A percentile compares a stretch with the other conserved stretches of the same genome.
phyloP scores from a whole-genome alignment of 1,140 invertebrate species.

The Hesperophylax magnus region DNA sequence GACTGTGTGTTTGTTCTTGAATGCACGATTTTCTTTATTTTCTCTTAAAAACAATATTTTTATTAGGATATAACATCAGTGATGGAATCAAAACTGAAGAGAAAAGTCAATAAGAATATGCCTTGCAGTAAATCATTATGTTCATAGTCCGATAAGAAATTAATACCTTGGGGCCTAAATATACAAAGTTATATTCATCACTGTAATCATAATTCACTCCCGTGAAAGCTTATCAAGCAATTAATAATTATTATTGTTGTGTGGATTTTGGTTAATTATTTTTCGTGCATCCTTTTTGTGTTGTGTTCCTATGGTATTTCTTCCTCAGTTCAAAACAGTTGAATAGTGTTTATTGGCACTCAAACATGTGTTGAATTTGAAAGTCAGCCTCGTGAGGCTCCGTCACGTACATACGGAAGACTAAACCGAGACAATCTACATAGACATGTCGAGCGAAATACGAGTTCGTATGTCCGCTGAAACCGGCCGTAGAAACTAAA shows the following conservation, averaged over 20 bases:
- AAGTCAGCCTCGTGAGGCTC: slow-evolving; percentile 4
- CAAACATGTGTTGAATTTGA: slow-evolving; percentile 27
- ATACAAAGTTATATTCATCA: too few relatives aligned
- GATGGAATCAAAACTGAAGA: too few relatives aligned
- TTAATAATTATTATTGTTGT: too few relatives aligned
- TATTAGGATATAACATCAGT: too few relatives aligned
- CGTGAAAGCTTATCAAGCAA: too few relatives aligned
- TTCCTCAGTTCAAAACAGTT: neutral
- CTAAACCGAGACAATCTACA: neutral
- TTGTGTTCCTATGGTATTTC: neutral
- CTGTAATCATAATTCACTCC: too few relatives aligned
- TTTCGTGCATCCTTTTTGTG: neutral
- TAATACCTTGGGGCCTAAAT: too few relatives aligned
- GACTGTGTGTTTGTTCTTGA: too few relatives aligned
- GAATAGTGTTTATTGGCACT: slow-evolving; percentile 11
- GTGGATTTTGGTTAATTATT: neutral
- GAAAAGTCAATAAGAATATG: neutral
- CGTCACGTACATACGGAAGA: neutral
- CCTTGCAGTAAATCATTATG: too few relatives aligned
- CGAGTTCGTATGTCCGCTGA: neutral
- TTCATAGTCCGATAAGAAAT: too few relatives aligned
- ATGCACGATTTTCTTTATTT: too few relatives aligned
- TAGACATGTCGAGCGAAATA: neutral
- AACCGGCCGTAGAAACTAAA: neutral
- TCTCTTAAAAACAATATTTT: too few relatives aligned